Base-by-base conservation (phyloP, 2,797 vertebrate species). In the Prunella strophiata region DNA sequence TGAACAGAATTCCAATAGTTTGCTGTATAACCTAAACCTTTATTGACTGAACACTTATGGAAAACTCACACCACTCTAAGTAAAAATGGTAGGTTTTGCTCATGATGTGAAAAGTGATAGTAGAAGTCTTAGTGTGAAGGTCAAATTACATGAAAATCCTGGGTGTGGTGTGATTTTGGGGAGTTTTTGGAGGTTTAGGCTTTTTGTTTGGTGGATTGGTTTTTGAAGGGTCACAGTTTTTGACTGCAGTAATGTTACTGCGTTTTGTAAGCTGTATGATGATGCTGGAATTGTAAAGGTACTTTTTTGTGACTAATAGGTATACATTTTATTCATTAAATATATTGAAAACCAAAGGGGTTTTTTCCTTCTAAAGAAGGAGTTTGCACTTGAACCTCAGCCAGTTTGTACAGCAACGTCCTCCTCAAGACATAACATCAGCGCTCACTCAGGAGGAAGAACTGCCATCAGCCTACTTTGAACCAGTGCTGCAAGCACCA, bases 261-360 rank as follows among this genome's bases (percentile, higher is more conserved):
- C 65, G 93, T 91, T 74, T 59, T 93, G 54, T 88, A 72, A 94
- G 47, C 74, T 95, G 25, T 59, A 70, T 47, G 66, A 75, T 70
- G 74, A 68, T 83, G 94, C 94, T 34, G 77, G 66, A 97, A 70
- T 38, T 93, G 38, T 94, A 90, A 90, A 96, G 73, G 91, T 94
- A 85, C 95, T 86, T 96, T 95, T 89, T 96, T 75, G 87, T 96
- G 78, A 91, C 78, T 70, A 95, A 88, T 63, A 71, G 61, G 32
- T 88, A 94, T 93, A 78, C 32, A 55, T 95, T 96, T 97, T 96
- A 94, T 94, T 97, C 89, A 97, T 97, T 98, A 98, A 97, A 97
- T 51, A 38, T 77, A 96, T 89, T 96, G 75, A 95, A 97, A 96
- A 95, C 2, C 8, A 45, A 2, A 16, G 27, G 13, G 0, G 0